A percentile compares a stretch with the other conserved stretches of the same genome.
Conservation (phyloP, 2,113 vertebrate genomes). For the Pitta sordida region DNA sequence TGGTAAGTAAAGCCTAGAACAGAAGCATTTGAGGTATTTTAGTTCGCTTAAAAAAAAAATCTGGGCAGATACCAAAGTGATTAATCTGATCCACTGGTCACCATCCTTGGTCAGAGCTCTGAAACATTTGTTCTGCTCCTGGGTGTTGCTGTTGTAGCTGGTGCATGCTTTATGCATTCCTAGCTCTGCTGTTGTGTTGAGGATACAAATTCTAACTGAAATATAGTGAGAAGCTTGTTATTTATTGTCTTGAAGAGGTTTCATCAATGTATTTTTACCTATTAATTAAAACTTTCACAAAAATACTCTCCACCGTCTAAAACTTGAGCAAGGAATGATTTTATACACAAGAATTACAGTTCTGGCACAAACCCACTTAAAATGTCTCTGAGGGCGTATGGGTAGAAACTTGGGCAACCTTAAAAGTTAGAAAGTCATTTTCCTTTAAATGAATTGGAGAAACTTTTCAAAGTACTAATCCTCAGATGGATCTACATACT, state of each 20-base stretch:
- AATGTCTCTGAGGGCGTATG: neutral
- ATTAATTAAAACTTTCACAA: neutral
- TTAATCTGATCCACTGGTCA: neutral
- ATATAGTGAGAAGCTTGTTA: neutral
- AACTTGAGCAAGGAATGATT: neutral
- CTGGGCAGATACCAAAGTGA: neutral
- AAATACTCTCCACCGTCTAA: neutral
- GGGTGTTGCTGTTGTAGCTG: neutral
- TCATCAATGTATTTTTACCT: neutral
- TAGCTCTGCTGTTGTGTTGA: neutral
- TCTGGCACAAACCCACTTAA: neutral
- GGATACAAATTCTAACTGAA: neutral
- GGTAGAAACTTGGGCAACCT: neutral
- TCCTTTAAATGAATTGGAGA: neutral
- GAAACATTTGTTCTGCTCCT: neutral
- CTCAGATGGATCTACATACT: neutral
- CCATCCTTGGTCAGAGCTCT: neutral
- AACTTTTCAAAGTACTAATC: neutral
- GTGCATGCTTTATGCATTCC: neutral
- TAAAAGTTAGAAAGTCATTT: neutral
- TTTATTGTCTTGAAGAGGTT: neutral
- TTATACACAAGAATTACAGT: neutral
- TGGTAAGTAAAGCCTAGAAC: neutral
- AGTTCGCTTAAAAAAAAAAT: neutral
- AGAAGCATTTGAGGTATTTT: neutral